phyloP scores from a whole-genome alignment of 2,113 vertebrate species.

The Solenodon paradoxus region DNA sequence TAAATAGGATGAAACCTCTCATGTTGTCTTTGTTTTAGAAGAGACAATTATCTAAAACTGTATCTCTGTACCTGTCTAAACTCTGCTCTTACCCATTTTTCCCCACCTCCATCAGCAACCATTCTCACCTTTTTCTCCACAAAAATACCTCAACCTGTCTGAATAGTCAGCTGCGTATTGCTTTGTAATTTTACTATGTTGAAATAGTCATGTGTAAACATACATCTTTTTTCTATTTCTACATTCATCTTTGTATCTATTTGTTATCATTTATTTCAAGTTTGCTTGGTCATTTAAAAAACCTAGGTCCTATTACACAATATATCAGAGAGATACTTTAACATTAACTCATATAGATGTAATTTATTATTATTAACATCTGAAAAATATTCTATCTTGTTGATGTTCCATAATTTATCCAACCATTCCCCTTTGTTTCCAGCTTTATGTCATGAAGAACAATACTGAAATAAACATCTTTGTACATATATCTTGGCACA shows the following conservation, averaged over 20 bases:
- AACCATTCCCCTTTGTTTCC: neutral
- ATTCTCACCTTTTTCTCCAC: neutral
- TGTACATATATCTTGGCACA: neutral
- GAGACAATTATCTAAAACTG: neutral
- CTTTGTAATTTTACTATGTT: neutral
- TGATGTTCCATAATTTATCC: neutral
- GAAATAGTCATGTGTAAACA: neutral
- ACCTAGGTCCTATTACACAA: neutral
- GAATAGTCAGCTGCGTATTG: neutral
- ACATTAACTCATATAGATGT: neutral
- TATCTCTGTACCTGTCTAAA: neutral
- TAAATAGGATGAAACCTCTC: neutral
- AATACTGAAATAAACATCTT: neutral
- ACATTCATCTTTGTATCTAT: neutral
- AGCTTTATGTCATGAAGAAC: constrained; percentile 23
- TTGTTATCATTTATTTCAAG: neutral
- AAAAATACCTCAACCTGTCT: neutral
- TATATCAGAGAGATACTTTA: neutral
- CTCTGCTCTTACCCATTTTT: neutral
- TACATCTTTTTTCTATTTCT: neutral
- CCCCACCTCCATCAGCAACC: neutral
- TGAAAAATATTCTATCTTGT: neutral
- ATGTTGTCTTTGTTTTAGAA: neutral
- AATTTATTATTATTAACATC: constrained; percentile 1
- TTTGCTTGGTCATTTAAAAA: neutral